A percentile compares a stretch with the other conserved stretches of the same genome.
phyloP scores from a whole-genome alignment of 2,888 invertebrate genomes.

The Boloria selene region DNA sequence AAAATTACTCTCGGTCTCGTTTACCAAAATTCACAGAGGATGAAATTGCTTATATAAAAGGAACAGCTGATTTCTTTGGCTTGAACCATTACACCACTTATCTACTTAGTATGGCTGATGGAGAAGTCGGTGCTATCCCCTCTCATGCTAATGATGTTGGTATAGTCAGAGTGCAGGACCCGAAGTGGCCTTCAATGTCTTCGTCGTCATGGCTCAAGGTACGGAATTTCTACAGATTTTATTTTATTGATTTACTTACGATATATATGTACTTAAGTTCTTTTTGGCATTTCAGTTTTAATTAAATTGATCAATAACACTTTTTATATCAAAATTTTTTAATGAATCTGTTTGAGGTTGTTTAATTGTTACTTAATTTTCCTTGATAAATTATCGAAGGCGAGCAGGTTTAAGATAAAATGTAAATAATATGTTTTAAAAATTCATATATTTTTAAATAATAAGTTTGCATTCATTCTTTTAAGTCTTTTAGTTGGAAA shows the following conservation, averaged over 20 bases:
- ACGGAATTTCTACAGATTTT: conserved; percentile 41
- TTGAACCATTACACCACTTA: conserved; percentile 79
- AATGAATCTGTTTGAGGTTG: not conserved
- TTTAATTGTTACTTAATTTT: not conserved
- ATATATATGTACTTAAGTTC: too few species aligned
- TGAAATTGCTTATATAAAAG: conserved; percentile 72
- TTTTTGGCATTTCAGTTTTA: too few species aligned
- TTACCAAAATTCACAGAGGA: conserved; percentile 80
- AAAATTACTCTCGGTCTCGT: conserved; percentile 81
- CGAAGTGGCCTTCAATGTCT: conserved; percentile 83
- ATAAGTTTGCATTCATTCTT: not conserved
- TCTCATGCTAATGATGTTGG: conserved; percentile 85
- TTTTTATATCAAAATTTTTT: not conserved
- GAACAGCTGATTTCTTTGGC: conserved; percentile 78
- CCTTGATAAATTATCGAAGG: conserved; percentile 4
- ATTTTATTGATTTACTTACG: not conserved
- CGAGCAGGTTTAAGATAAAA: conserved; percentile 4
- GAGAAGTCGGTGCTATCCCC: conserved; percentile 72
- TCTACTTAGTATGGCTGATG: conserved; percentile 67
- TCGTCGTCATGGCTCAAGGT: conserved; percentile 84
- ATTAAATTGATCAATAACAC: not conserved
- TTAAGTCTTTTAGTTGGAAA: too few species aligned
- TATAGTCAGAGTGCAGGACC: conserved; percentile 79
- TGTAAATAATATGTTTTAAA: not conserved
- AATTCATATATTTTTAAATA: not conserved